Percentiles rank a stretch among this genome's conserved stretches.
These are phyloP conservation scores for Columba janthina DNA, from an alignment of 2,113 vertebrate species.

Conservation along the genomic window DNA sequence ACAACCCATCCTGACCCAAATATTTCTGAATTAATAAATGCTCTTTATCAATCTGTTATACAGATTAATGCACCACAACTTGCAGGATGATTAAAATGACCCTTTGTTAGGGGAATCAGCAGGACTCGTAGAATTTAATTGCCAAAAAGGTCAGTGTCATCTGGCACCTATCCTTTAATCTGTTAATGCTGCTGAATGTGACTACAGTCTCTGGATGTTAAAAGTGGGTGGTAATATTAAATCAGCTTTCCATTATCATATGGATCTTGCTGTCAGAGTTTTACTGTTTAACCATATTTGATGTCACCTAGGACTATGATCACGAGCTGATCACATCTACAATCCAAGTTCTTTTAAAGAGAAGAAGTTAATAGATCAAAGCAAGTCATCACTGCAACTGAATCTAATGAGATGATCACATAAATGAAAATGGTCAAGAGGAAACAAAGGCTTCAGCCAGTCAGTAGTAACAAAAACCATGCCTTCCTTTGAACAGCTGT, in stretches of 20 bases:
- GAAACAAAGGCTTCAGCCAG: background rate
- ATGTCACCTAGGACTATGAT: background rate
- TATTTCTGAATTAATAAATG: conserved; percentile 77
- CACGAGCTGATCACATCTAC: background rate
- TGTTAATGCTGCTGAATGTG: conserved; percentile 34
- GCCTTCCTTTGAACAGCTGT: background rate
- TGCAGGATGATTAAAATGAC: conserved; percentile 79
- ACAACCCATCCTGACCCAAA: conserved; percentile 72
- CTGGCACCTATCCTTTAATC: conserved; percentile 56
- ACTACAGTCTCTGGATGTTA: conserved; percentile 49
- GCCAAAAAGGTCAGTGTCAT: conserved; percentile 72
- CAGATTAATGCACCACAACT: conserved; percentile 77
- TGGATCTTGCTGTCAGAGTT: conserved; percentile 6
- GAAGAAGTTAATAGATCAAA: conserved; percentile 19
- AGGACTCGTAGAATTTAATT: conserved; percentile 71
- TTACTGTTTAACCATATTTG: conserved; percentile 20
- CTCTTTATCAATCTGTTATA: conserved; percentile 79
- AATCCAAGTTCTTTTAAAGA: background rate
- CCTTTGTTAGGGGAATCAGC: conserved; percentile 70
- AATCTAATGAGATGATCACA: conserved; percentile 2
- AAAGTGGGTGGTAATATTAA: conserved; percentile 15
- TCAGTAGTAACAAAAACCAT: background rate
- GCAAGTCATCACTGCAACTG: background rate
- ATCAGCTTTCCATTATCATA: conserved; percentile 34
- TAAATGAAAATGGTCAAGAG: background rate